Percentiles rank a stretch among this genome's conserved stretches.
Conservation (phyloP, 2,888 invertebrate species). For the Zootermopsis nevadensis region DNA sequence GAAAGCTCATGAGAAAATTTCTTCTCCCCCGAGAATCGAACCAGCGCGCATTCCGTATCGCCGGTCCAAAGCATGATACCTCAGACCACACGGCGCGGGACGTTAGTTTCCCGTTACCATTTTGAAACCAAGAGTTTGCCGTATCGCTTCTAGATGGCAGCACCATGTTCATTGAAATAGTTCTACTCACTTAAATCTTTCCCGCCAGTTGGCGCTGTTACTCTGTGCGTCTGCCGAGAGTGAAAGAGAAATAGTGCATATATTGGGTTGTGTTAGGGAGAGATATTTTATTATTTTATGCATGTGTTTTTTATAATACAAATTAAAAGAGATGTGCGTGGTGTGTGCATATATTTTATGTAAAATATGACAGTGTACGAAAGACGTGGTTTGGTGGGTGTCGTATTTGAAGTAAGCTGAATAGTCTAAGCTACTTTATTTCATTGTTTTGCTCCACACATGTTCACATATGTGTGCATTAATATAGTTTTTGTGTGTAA, state of each 20-base stretch:
- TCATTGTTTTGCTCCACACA: conserved; percentile 21
- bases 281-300: conserved; percentile 14
- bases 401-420: conserved; percentile 10
- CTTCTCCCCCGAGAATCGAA: too few relatives aligned
- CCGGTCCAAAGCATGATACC: too few relatives aligned
- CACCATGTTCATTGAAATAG: neutral
- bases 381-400: conserved; percentile 13
- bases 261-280: neutral
- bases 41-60: too few relatives aligned
- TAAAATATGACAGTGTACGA: conserved; percentile 30
- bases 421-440: conserved; percentile 17
- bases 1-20: too few relatives aligned
- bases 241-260: conserved; percentile 23
- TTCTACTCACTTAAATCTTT: conserved; percentile 28
- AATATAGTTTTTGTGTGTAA: neutral
- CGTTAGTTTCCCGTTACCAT: too few relatives aligned
- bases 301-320: conserved; percentile 29
- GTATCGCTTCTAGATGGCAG: neutral
- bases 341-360: neutral
- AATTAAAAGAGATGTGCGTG: conserved; percentile 7
- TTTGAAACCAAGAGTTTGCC: neutral
- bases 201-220: conserved; percentile 20
- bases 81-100: too few relatives aligned
- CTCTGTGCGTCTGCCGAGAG: conserved; percentile 34
- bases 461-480: conserved; percentile 33